A percentile compares a stretch with the other conserved stretches of the same genome.
Conservation (phyloP, 2,113 vertebrate genomes). For the Orthonyx spaldingii region DNA sequence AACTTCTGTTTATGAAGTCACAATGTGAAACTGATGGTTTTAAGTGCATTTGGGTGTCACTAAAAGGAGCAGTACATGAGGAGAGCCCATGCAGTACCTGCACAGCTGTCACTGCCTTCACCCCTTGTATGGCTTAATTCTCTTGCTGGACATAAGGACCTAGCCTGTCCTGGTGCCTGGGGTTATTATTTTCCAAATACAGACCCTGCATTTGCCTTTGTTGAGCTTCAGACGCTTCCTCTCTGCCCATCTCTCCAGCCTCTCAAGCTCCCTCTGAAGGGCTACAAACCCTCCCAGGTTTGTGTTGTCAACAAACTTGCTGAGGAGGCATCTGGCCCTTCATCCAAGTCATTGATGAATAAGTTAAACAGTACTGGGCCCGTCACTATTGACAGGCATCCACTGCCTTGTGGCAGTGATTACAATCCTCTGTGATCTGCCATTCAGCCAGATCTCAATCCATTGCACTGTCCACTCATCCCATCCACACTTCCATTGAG, state of each 20-base stretch:
- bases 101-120: not conserved
- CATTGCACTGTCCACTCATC: not conserved
- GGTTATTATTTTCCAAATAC: no score
- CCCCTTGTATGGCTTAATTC: not conserved
- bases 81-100: not conserved
- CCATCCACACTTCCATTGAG: not conserved
- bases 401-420: not conserved
- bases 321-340: not conserved
- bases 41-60: not conserved
- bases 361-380: not conserved
- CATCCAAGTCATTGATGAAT: not conserved
- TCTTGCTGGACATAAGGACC: not conserved
- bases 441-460: not conserved
- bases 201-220: not conserved
- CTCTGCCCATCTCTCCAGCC: not conserved
- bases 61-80: not conserved
- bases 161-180: not conserved
- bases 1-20: not conserved
- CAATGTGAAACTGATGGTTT: not conserved
- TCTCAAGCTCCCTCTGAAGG: not conserved
- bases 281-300: not conserved
- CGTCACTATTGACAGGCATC: not conserved
- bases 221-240: not conserved
- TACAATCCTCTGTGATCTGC: not conserved
- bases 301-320: not conserved